phyloP scores from a whole-genome alignment of 1,140 invertebrate genomes.

The Chrysomallon squamiferum region DNA sequence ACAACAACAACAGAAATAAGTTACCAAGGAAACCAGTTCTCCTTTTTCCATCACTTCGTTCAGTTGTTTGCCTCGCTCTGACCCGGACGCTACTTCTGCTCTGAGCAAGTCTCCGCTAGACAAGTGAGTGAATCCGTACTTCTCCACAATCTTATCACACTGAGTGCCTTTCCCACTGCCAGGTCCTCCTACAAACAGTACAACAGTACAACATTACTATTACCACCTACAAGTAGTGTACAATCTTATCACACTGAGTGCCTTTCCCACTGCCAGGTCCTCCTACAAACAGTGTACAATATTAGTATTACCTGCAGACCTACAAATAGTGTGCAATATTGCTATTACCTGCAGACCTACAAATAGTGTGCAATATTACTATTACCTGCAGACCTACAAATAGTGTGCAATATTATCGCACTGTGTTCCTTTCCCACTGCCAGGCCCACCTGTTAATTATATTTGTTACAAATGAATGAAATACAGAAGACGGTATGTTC shows the following conservation, averaged over 20 bases:
- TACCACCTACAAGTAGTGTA: conserved; percentile 11
- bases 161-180: conserved; percentile 66
- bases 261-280: conserved; percentile 66
- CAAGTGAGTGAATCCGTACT: conserved; percentile 64
- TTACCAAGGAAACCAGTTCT: conserved; percentile 75
- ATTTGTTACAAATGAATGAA: no score
- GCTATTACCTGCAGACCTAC: not conserved
- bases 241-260: conserved; percentile 65
- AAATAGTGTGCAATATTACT: conserved; percentile 23
- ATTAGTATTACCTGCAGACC: not conserved
- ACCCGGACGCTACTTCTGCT: conserved; percentile 63
- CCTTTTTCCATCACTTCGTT: conserved; percentile 78
- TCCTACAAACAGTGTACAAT: conserved; percentile 40
- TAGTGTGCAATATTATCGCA: conserved; percentile 56
- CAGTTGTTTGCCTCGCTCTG: conserved; percentile 64
- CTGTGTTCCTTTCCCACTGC: conserved; percentile 66
- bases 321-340: conserved; percentile 23
- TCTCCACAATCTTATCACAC: conserved; percentile 62
- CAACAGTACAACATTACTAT: not conserved
- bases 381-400: not conserved
- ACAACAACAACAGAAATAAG: no score
- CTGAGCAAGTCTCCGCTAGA: conserved; percentile 65
- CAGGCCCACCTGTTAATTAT: conserved; percentile 63
- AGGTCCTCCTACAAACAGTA: conserved; percentile 59
- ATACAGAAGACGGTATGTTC: no score